A percentile compares a stretch with the other conserved stretches of the same genome.
Conservation (phyloP, 2,113 vertebrate genomes). For the Mormyrus lacerda region DNA sequence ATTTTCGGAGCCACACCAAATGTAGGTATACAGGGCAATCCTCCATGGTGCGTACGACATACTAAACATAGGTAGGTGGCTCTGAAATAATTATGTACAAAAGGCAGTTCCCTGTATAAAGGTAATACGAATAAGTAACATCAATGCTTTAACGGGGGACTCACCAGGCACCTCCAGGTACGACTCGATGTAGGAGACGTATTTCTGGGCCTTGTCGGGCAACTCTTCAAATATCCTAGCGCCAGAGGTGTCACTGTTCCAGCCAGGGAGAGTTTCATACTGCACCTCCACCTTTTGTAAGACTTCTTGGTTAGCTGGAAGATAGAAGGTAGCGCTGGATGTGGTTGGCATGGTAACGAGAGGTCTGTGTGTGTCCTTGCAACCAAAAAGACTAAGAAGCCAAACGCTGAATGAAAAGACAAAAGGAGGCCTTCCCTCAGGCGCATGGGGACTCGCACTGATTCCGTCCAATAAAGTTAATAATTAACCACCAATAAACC, state of each 20-base stretch:
- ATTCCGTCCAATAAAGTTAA: background rate
- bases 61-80: background rate
- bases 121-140: background rate
- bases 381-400: background rate
- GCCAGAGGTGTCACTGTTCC: conserved; percentile 83
- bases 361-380: background rate
- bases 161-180: conserved; percentile 83
- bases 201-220: conserved; percentile 89
- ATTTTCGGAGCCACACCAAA: background rate
- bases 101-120: too few species aligned
- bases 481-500: background rate
- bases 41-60: background rate
- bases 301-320: conserved; percentile 91
- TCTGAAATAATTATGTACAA: background rate
- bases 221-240: conserved; percentile 80
- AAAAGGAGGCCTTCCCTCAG: background rate
- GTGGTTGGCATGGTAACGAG: background rate
- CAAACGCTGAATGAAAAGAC: background rate
- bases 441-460: background rate
- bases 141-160: background rate
- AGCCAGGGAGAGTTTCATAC: conserved; percentile 87
- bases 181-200: conserved; percentile 81
- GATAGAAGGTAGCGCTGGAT: conserved; percentile 10
- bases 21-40: background rate
- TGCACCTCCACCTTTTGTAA: conserved; percentile 88